A percentile compares a stretch with the other conserved stretches of the same genome.
Conservation (phyloP, 2,113 vertebrate genomes). For the Cyanoliseus patagonus region DNA sequence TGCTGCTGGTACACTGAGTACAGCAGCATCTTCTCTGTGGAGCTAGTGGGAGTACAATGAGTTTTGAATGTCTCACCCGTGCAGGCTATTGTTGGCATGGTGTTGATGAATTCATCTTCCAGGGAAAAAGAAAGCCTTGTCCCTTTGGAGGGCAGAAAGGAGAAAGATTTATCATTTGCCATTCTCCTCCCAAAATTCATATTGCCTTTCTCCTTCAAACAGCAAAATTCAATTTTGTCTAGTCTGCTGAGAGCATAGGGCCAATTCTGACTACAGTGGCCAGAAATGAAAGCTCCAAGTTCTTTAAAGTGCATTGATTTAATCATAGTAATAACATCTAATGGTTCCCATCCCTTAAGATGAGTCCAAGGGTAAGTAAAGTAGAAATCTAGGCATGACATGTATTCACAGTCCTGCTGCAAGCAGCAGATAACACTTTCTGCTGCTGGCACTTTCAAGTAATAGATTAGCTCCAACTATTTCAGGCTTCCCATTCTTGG, state of each 20-base stretch:
- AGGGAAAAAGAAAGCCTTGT: neutral
- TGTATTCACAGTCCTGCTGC: neutral
- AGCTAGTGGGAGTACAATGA: neutral
- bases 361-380: neutral
- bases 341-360: neutral
- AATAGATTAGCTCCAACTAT: neutral
- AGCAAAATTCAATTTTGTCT: neutral
- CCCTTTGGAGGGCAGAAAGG: neutral
- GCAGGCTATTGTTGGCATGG: neutral
- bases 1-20: neutral
- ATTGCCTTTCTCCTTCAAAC: neutral
- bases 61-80: neutral
- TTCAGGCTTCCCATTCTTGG: neutral
- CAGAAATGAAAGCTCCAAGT: neutral
- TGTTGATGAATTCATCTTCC: neutral
- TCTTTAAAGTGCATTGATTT: neutral
- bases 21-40: neutral
- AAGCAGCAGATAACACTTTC: conserved; percentile 7
- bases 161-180: neutral
- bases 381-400: neutral
- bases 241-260: neutral
- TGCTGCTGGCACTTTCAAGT: neutral
- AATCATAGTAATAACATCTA: neutral
- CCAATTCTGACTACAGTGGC: neutral
- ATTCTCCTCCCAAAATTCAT: neutral